These are phyloP conservation scores for Falco novaeseelandiae DNA, from an alignment of 2,797 vertebrate genomes.

Conservation along the genomic window DNA sequence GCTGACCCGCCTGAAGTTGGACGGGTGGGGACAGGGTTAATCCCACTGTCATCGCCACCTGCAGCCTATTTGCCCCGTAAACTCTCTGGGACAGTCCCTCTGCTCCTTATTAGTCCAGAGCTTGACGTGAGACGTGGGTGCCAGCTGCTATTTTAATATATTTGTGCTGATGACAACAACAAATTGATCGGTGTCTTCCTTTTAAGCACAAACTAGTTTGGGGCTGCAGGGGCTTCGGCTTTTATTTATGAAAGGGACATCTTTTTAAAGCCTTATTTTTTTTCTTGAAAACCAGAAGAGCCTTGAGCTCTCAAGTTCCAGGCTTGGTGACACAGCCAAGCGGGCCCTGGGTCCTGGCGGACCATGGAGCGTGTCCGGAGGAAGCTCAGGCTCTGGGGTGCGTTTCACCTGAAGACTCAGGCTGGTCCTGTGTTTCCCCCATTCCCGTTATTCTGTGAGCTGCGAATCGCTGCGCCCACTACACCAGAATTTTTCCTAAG, in stretches of 20 bases:
- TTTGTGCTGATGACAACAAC: neutral
- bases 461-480: rapidly evolving
- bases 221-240: neutral
- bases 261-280: neutral
- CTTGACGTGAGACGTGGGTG: neutral
- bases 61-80: rapidly evolving
- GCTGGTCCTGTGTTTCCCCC: neutral
- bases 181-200: neutral
- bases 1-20: neutral
- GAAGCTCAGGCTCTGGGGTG: neutral
- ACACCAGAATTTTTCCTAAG: neutral
- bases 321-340: neutral
- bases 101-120: neutral
- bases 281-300: neutral
- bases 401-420: rapidly evolving
- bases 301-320: neutral
- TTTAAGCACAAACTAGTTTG: neutral
- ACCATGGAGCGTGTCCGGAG: rapidly evolving
- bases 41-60: neutral
- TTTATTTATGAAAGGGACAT: neutral
- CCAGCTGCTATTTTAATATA: neutral
- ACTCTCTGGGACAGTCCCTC: neutral
- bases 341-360: neutral
- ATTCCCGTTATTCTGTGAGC: neutral
- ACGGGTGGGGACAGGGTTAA: neutral